Evolutionary conservation across 1,140 invertebrate species (phyloP).

Genomic region (Bombus pascuorum): DNA sequence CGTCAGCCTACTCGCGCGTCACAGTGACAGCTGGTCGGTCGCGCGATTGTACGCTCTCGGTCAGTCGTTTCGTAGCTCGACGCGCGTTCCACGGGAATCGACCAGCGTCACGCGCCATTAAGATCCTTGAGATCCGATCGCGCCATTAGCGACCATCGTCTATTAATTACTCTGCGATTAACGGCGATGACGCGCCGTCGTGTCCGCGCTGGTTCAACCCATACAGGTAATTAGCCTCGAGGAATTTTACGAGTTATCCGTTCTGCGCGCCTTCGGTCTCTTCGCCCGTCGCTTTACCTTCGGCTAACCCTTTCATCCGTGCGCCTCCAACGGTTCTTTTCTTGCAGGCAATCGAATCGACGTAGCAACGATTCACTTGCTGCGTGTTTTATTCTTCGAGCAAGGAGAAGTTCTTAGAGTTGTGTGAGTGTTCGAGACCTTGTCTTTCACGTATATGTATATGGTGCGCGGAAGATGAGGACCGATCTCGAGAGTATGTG

Average conservation of each 20-base stretch:
- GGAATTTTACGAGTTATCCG: conserved; percentile 67
- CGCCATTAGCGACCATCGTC: conserved; percentile 67
- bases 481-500: background rate
- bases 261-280: background rate
- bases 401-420: background rate
- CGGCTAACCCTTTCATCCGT: conserved; percentile 12
- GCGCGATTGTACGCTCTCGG: background rate
- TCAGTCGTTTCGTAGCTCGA: background rate
- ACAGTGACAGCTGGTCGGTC: background rate
- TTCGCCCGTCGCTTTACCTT: background rate
- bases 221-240: conserved; percentile 60
- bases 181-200: conserved; percentile 52
- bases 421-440: background rate
- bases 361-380: conserved; percentile 5
- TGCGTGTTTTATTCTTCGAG: background rate
- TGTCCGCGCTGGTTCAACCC: conserved; percentile 44
- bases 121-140: conserved; percentile 56
- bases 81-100: conserved; percentile 31
- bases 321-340: conserved; percentile 40
- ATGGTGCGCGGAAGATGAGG: background rate
- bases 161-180: conserved; percentile 69
- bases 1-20: background rate
- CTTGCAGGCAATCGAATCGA: conserved; percentile 59
- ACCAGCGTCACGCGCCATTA: conserved; percentile 62
- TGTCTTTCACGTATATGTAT: background rate